These are phyloP conservation scores for Rhegmatorhina hoffmannsi DNA, from an alignment of 2,113 vertebrate species.

Conservation along the genomic window DNA sequence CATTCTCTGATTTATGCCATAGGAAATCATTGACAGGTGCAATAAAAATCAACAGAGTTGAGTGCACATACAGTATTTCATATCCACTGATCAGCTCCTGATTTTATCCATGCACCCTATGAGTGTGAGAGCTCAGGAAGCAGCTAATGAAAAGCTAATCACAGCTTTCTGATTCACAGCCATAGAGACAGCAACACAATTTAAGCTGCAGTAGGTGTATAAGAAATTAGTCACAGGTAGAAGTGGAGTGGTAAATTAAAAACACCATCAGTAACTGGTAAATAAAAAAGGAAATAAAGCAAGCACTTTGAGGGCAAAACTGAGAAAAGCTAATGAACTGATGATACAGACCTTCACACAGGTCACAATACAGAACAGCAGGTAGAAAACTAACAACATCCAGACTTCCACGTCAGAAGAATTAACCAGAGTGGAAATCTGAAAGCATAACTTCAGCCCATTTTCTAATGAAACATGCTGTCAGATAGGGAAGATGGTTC, in stretches of 20 bases:
- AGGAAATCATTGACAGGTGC: not conserved
- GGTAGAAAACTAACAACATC: not conserved
- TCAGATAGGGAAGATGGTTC: not conserved
- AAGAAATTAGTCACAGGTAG: slow-evolving; percentile 39
- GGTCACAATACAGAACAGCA: not conserved
- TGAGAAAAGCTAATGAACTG: not conserved
- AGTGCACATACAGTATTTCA: not conserved
- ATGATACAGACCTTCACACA: not conserved
- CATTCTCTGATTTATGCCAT: not conserved
- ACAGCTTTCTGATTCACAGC: slow-evolving; percentile 42
- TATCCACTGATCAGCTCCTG: not conserved
- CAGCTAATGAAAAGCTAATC: slow-evolving; percentile 6
- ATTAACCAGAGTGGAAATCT: not conserved
- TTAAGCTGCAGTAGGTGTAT: slow-evolving; percentile 11
- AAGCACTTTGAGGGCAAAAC: not conserved
- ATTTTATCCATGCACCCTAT: not conserved
- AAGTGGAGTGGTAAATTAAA: not conserved
- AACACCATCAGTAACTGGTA: not conserved
- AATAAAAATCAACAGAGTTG: not conserved
- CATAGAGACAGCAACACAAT: not conserved
- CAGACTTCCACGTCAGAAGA: not conserved
- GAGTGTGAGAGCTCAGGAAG: not conserved
- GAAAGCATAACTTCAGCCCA: not conserved
- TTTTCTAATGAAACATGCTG: not conserved
- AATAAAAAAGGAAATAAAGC: rapidly evolving